These are phyloP conservation scores for Oreochromis tanganicae DNA, from an alignment of 2,113 vertebrate genomes.

Conservation along the genomic window DNA sequence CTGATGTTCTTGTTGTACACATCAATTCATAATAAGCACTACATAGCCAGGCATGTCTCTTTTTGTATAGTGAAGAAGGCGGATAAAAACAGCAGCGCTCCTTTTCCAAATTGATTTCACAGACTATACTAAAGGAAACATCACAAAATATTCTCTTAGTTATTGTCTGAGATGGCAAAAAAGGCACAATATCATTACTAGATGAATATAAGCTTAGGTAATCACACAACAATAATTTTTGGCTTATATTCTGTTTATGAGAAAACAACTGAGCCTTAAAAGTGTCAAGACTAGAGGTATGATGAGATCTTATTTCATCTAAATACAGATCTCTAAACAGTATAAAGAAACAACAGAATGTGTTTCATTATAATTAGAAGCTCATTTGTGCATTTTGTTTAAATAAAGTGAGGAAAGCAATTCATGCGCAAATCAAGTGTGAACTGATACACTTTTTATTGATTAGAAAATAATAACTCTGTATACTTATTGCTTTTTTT, in stretches of 20 bases:
- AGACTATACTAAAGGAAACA: constrained; percentile 26
- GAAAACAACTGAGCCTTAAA: background rate
- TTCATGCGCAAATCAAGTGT: background rate
- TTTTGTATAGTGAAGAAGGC: constrained; percentile 48
- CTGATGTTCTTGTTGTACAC: constrained; percentile 75
- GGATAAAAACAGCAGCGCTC: constrained; percentile 49
- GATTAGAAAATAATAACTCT: background rate
- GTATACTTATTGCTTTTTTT: background rate
- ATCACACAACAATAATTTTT: background rate
- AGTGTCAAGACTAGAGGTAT: background rate
- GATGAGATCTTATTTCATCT: background rate
- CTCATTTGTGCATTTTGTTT: background rate
- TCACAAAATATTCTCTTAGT: constrained; percentile 11
- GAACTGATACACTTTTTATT: background rate
- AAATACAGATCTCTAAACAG: background rate
- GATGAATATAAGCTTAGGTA: background rate
- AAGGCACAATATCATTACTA: background rate
- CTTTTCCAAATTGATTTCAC: constrained; percentile 68
- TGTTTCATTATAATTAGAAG: background rate
- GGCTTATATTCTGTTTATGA: background rate
- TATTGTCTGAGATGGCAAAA: constrained; percentile 4
- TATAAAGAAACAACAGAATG: background rate
- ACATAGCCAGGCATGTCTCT: constrained; percentile 66
- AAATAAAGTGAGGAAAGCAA: background rate
- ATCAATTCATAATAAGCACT: constrained; percentile 75